Conservation (phyloP, 2,113 vertebrate genomes). For the Zosterops hypoxanthus region DNA sequence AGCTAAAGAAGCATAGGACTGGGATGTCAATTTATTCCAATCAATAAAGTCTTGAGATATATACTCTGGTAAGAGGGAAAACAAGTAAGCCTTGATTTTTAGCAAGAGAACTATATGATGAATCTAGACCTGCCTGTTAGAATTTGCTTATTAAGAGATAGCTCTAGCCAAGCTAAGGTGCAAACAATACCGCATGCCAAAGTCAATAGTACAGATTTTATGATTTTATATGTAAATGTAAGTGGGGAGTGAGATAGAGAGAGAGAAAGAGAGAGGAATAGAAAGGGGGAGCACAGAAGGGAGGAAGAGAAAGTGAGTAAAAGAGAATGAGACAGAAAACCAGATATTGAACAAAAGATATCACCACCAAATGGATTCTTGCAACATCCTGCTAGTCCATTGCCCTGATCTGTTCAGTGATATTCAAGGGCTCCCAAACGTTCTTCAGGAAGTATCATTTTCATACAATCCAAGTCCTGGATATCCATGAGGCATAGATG, state of each 20-base stretch:
- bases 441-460: background rate
- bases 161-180: background rate
- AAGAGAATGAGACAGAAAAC: background rate
- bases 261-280: background rate
- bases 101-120: background rate
- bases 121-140: background rate
- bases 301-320: background rate
- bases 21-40: background rate
- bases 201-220: background rate
- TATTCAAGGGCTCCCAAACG: background rate
- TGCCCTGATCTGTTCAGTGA: background rate
- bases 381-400: no score
- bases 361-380: background rate
- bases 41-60: background rate
- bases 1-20: background rate
- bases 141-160: background rate
- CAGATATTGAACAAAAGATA: background rate
- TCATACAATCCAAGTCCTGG: background rate
- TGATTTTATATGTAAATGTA: no score
- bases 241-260: fast-evolving
- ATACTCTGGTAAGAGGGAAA: background rate
- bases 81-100: background rate
- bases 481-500: background rate
- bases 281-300: fast-evolving
- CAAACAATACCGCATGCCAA: background rate